Base-by-base conservation (phyloP, 2,888 invertebrate genomes). In the Drosophila emarginata region DNA sequence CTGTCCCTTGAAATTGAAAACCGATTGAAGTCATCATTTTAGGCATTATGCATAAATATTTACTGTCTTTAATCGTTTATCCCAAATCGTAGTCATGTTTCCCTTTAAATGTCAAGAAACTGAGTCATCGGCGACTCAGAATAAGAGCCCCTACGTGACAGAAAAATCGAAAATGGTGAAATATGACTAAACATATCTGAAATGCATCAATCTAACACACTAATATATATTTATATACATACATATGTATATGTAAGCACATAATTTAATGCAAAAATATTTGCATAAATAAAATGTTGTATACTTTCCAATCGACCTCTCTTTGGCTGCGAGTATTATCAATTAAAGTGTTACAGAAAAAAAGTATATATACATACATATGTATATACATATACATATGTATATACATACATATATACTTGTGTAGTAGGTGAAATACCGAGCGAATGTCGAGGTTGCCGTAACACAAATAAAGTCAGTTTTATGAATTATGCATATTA, bases 401-500 rank as follows among this genome's bases (percentile, higher is more conserved):
- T 12, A 11, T n/a, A 37, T n/a, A 5, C 11, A 14, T 9, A 15
- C 5, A 54, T 32, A 32, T 11, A 18, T 39, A 7, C n/a, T n/a
- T 39, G 21, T 57, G 21, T 39, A 14, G 59, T 23, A 9, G 18
- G 28, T 23, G 9, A 57, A 57, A 37, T 23, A 39, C 21, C n/a
- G 21, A 57, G 39, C 21, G 37, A 57, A 57, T 57, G 57, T 37
- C 57, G 39, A 54, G 54, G 57, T 37, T 23, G 28, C 15, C 54
- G 54, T 14, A 39, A 39, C 39, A 56, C 54, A 36, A 36, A 57
- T 39, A 39, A 26, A 52, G 52, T 28, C 52, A 52, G 52, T 54
- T 54, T 21, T 23, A 57, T 39, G 14, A 57, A 57, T 39, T 39
- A 37, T 57, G 57, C 57, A 57, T 57, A 54, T 32, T 18, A 45